Evolutionary conservation across 1,140 invertebrate species (phyloP), one percentile per base, ranked within the genome.

Genomic region (Drosophila subobscura): DNA sequence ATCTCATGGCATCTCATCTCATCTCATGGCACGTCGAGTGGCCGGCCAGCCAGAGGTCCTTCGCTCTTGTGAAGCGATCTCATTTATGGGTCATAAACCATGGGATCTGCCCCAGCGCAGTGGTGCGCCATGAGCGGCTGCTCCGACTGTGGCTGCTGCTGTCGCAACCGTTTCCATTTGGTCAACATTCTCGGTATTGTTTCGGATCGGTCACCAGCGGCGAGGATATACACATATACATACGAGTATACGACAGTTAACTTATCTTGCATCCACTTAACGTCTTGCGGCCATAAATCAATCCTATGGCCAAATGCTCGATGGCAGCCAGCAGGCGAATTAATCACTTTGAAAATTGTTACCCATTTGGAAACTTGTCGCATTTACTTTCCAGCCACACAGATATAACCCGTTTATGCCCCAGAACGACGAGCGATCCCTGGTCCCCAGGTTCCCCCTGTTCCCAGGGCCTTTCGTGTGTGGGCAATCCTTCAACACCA

Each of bases 201-300:
- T 65, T 79, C 4, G 56, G 71, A 66, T 73, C 61, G 84, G 78
- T 89, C 83, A 86, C 83, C 83, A 86, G 84, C 83, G 66, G 83
- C 72, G 83, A 88, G 83, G 83, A 88, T 81, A 81, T 42, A 20
- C 16, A 20, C 16, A 20, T 20, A 20, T 20, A 20, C 1, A 20
- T 20, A 20, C 16, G 16, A 20, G 16, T 20, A 51, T 77, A 86
- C 83, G 83, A 86, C 83, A 88, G 79, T 86, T 83, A 89, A 86
- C 80, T 90, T 85, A 83, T 89, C 86, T 89, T 90, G 86, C 86
- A 89, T 89, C 86, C 86, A 89, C 86, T 89, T 89, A 89, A 77
- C 86, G 86, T 89, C 86, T 85, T 84, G 85, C 66, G 74, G 86
- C 75, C 63, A 89, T 89, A 89, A 89, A 89, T 89, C 86, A 89